Conservation (phyloP, 2,113 vertebrate species). For the Periophthalmus modestus region DNA sequence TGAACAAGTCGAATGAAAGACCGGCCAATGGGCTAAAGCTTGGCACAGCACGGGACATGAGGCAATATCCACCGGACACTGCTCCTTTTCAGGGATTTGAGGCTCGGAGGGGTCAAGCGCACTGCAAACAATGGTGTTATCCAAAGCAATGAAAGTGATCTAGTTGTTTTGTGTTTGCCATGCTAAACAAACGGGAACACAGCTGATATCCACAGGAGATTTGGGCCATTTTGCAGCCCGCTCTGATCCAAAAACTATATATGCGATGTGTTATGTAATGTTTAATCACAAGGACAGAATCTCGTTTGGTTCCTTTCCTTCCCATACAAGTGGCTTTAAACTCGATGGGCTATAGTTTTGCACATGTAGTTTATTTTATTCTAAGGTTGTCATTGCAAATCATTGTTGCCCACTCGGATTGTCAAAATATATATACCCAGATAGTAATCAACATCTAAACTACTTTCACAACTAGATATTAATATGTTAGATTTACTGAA, state of each 20-base stretch:
- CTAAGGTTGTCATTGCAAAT: too few relatives aligned
- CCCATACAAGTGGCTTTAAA: conserved; percentile 2
- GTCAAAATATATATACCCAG: too few relatives aligned
- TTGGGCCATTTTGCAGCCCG: conserved; percentile 21
- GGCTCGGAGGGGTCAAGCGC: conserved; percentile 42
- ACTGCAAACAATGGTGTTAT: conserved; percentile 49
- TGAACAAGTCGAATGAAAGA: conserved; percentile 58
- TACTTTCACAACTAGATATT: too few relatives aligned
- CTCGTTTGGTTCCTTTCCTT: background rate
- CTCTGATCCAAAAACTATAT: conserved; percentile 4
- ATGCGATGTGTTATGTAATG: conserved; percentile 14
- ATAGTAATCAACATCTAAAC: too few relatives aligned
- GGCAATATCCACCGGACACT: conserved; percentile 52
- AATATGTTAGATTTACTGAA: too few relatives aligned
- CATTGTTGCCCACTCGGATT: too few relatives aligned
- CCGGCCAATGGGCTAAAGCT: conserved; percentile 53
- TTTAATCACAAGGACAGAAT: conserved; percentile 13
- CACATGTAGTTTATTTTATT: too few relatives aligned
- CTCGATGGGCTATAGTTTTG: background rate
- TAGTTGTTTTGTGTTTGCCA: conserved; percentile 29
- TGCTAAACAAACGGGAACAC: background rate
- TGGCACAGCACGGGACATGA: conserved; percentile 37
- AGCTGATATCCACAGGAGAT: conserved; percentile 32
- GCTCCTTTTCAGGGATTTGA: conserved; percentile 59
- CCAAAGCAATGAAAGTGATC: conserved; percentile 45